phyloP scores from a whole-genome alignment of 1,140 invertebrate species.

The Rhizoglyphus robini region DNA sequence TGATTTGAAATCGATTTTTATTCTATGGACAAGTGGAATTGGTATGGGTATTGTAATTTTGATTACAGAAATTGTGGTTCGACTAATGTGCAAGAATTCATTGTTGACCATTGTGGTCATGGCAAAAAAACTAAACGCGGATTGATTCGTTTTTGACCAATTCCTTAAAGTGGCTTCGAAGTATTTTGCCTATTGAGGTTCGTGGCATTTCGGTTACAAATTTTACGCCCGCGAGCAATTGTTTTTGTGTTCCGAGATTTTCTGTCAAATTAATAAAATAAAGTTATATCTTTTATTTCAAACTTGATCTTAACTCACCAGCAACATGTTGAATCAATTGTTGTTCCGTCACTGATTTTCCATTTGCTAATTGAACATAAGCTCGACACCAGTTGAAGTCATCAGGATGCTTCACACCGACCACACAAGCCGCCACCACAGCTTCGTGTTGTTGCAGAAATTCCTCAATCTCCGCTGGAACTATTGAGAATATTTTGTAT shows the following conservation, averaged over 20 bases:
- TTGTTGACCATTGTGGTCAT: no score
- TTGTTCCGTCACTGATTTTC: slow-evolving; percentile 1
- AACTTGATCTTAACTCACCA: background rate
- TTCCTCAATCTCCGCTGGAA: background rate
- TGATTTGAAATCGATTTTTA: no score
- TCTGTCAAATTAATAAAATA: no score
- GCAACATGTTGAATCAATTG: background rate
- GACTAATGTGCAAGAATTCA: no score
- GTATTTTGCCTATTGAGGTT: slow-evolving; percentile 29
- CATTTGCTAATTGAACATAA: background rate
- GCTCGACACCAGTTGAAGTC: background rate
- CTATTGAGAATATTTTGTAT: background rate
- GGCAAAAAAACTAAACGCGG: no score
- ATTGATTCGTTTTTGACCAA: slow-evolving; percentile 2
- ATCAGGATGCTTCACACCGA: background rate
- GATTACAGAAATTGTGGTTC: no score
- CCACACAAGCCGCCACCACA: background rate
- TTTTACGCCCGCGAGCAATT: slow-evolving; percentile 30
- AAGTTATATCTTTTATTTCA: background rate
- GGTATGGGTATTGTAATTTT: no score
- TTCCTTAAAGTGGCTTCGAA: slow-evolving; percentile 14
- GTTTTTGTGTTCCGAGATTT: slow-evolving; percentile 29
- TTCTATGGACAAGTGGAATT: no score
- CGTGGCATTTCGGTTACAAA: slow-evolving; percentile 31
- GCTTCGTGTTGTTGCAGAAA: background rate